These are phyloP conservation scores for Neosalanx taihuensis DNA, from an alignment of 2,797 vertebrate genomes.

Conservation along the genomic window DNA sequence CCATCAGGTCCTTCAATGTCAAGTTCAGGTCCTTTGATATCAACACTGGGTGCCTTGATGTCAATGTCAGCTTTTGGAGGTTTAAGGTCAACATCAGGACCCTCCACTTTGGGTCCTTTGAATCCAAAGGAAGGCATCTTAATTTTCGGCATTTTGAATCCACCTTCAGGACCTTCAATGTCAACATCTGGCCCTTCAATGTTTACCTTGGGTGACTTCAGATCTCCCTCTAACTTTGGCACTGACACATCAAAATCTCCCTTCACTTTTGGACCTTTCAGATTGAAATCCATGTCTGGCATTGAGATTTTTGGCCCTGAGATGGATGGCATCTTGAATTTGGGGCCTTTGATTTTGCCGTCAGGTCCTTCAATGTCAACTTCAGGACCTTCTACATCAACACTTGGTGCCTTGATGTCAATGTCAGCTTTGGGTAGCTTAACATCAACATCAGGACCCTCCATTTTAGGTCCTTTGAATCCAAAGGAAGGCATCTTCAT, in stretches of 20 bases:
- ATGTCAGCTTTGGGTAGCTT: conserved; percentile 11
- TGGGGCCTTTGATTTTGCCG: conserved; percentile 27
- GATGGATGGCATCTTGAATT: conserved; percentile 24
- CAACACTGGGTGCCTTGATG: neutral
- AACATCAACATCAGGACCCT: conserved; percentile 14
- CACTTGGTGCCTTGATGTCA: neutral
- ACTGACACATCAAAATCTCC: conserved; percentile 1
- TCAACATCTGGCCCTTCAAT: conserved; percentile 15
- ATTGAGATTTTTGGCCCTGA: conserved; percentile 37
- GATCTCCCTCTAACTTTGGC: neutral
- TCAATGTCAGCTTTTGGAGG: conserved; percentile 23
- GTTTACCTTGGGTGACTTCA: conserved; percentile 10
- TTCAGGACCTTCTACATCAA: conserved; percentile 8
- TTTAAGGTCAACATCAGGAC: conserved; percentile 21
- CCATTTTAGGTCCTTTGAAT: conserved; percentile 29
- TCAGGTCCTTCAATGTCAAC: conserved; percentile 23
- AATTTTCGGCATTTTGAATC: conserved; percentile 29
- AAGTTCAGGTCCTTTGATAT: conserved; percentile 15
- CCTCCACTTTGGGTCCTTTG: conserved; percentile 25
- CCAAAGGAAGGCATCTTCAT: conserved; percentile 54
- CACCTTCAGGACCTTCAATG: conserved; percentile 9
- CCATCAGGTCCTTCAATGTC: conserved; percentile 11
- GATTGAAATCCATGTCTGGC: conserved; percentile 47
- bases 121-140: conserved; percentile 20
- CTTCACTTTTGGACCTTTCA: conserved; percentile 11